Evolutionary conservation across 2,113 vertebrate species (phyloP).

Genomic region (Xenotilapia longispinis): DNA sequence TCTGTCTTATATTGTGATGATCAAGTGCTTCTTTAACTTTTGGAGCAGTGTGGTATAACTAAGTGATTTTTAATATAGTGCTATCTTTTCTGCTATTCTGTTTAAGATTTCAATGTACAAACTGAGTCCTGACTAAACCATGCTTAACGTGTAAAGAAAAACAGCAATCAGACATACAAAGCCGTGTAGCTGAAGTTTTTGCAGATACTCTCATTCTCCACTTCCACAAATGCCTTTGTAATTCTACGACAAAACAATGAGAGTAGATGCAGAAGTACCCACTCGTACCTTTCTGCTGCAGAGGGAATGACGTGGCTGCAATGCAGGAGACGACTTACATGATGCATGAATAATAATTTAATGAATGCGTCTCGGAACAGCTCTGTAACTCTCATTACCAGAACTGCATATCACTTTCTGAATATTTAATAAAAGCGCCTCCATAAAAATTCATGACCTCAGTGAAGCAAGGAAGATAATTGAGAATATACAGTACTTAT

Average conservation of each 20-base stretch:
- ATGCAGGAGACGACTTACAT: not conserved
- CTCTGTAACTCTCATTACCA: not conserved
- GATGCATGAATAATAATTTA: not conserved
- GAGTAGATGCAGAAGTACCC: no score
- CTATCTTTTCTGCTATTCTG: not conserved
- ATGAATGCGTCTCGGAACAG: not conserved
- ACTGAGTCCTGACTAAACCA: not conserved
- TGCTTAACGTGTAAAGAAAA: not conserved
- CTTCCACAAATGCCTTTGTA: not conserved
- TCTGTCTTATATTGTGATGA: not conserved
- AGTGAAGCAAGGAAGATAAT: not conserved
- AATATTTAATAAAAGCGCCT: conserved; percentile 5
- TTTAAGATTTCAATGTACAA: not conserved
- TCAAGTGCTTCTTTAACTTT: not conserved
- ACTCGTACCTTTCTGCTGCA: not conserved
- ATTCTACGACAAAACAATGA: not conserved
- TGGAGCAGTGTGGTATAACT: not conserved
- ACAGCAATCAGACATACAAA: not conserved
- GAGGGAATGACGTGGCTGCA: not conserved
- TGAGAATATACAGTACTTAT: not conserved
- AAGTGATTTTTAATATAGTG: not conserved
- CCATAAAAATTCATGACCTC: conserved; percentile 3
- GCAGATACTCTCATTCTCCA: not conserved
- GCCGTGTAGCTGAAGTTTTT: not conserved
- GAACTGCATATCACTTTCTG: not conserved